Conservation (phyloP, 2,888 invertebrate genomes). For the Plebejus anna region DNA sequence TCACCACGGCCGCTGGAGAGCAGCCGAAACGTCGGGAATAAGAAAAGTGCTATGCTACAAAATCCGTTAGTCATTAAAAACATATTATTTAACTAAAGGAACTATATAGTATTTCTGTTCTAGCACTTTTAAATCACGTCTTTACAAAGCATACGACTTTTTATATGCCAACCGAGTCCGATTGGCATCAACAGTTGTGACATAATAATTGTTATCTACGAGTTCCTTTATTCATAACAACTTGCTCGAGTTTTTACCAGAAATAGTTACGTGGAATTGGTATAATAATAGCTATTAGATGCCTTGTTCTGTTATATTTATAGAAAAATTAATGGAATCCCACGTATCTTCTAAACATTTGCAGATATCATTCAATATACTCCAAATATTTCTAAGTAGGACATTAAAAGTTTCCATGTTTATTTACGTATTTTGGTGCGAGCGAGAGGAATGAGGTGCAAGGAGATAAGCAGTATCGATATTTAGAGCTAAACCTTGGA, state of each 20-base stretch:
- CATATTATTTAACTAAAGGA: no score
- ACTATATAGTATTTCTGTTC: not conserved
- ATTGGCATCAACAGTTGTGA: slow-evolving; percentile 14
- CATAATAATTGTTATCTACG: not conserved
- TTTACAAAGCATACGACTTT: slow-evolving; percentile 41
- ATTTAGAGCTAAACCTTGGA: slow-evolving; percentile 17
- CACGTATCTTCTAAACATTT: not conserved
- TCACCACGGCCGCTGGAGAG: no score
- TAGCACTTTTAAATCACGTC: not conserved
- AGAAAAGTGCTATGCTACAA: no score
- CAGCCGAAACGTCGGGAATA: no score
- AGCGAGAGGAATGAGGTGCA: not conserved
- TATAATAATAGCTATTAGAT: not conserved
- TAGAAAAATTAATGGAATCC: not conserved
- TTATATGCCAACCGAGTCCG: no score
- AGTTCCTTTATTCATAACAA: slow-evolving; percentile 3
- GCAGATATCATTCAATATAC: not conserved
- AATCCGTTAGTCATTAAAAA: no score
- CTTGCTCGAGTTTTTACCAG: slow-evolving; percentile 14
- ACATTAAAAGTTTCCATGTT: slow-evolving; percentile 15
- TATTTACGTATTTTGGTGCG: slow-evolving; percentile 4
- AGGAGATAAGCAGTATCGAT: not conserved
- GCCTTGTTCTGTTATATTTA: not conserved
- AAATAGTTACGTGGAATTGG: not conserved
- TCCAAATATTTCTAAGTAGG: not conserved